Evolutionary conservation across 2,888 invertebrate genomes (phyloP).

Genomic region (Agrochola circellaris): DNA sequence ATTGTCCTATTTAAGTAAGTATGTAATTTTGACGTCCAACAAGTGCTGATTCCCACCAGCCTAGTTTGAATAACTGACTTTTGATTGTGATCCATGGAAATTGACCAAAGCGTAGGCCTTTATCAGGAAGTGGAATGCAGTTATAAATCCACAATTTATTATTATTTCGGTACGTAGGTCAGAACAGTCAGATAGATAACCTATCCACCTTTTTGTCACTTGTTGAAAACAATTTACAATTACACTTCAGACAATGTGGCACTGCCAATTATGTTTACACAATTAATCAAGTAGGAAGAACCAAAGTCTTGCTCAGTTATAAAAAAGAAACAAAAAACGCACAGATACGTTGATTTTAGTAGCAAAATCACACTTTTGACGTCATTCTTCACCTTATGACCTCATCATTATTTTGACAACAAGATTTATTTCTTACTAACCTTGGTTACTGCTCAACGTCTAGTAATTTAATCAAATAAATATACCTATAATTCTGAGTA

Average conservation of each 20-base stretch:
- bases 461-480: conserved; percentile 30
- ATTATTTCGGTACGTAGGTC: background rate
- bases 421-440: conserved; percentile 32
- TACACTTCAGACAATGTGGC: conserved; percentile 33
- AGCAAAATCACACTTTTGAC: conserved; percentile 31
- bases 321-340: conserved; percentile 1
- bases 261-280: conserved; percentile 2
- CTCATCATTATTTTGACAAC: conserved; percentile 42
- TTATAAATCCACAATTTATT: conserved; percentile 7
- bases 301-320: background rate
- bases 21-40: too few species aligned
- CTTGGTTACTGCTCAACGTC: conserved; percentile 37
- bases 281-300: conserved; percentile 10
- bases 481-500: background rate
- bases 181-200: conserved; percentile 11
- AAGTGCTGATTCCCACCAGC: too few species aligned
- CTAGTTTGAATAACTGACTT: too few species aligned
- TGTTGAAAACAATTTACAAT: conserved; percentile 8
- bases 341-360: conserved; percentile 34
- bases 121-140: background rate
- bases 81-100: background rate
- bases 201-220: conserved; percentile 4
- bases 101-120: background rate
- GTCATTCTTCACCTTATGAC: conserved; percentile 41
- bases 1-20: too few species aligned